Base-by-base conservation (phyloP, 2,113 vertebrate species). In the Gobiocypris rarus region DNA sequence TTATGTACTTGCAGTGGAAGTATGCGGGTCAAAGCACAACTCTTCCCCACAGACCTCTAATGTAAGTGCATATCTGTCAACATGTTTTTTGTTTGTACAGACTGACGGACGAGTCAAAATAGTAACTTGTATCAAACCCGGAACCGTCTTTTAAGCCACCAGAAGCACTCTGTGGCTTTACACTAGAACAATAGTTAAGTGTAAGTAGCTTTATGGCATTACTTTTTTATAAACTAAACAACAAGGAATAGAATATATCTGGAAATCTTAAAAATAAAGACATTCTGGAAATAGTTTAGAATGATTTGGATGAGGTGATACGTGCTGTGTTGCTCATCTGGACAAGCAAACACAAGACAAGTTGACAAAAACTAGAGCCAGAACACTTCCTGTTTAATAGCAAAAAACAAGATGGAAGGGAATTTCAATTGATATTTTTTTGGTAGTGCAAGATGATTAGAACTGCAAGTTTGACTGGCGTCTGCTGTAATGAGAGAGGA, bases 401-500 rank as follows among this genome's bases (percentile, higher is more conserved):
- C n/a, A n/a, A n/a, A 38, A 34, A 19, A 14, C 3, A 17, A 67
- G 63, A 31, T 34, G 15, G 8, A 38, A 67, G 17, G 8, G 31
- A 22, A 69, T 69, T n/a, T 69, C 65, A 69, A 6, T 3, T 41
- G 65, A 48, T 50, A 52, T 15, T 26, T 7, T n/a, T 26, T 50
- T 83, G 81, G 59, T 69, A 71, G 38, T 11, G 19, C 41, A 58
- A 75, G 52, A 81, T 76, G 34, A 75, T 65, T 59, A 83, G 52
- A 22, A 52, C 26, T 84, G 77, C 59, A 76, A 41, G 52, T 56
- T 78, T 84, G 63, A 79, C 17, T 43, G 63, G 41, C 34, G 1
- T 71, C 65, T 59, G 54, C 17, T 48, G 48, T 34, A 19, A 77
- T 67, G 41, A 56, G 50, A 56, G 31, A 71, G 48, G 76, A 84